Percentiles rank a stretch among this genome's conserved stretches.
phyloP scores from a whole-genome alignment of 2,888 invertebrate genomes.

The Octonoba sinensis region DNA sequence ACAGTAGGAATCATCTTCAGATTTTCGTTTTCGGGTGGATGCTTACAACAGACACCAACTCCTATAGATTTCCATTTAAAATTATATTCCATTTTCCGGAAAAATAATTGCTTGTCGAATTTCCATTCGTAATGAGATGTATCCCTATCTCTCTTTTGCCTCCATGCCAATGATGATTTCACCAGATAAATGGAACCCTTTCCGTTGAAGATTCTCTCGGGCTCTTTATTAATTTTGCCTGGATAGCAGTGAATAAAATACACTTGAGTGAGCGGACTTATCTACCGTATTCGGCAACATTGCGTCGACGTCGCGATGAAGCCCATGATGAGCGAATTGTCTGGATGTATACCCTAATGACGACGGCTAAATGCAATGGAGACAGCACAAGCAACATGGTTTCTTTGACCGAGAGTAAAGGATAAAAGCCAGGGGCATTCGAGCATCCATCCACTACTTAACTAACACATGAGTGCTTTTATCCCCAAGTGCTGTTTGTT shows the following conservation, averaged over 20 bases:
- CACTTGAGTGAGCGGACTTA: constrained; percentile 20
- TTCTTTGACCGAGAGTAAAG: constrained; percentile 42
- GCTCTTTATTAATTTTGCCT: constrained; percentile 39
- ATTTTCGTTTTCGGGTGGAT: too few species aligned
- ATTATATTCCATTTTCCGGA: too few species aligned
- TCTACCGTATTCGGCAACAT: constrained; percentile 26
- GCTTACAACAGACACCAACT: too few species aligned
- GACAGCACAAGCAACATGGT: constrained; percentile 44
- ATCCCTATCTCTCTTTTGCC: too few species aligned
- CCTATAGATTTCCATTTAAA: too few species aligned
- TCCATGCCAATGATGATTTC: too few species aligned
- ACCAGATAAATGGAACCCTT: not conserved
- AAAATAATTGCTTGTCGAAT: too few species aligned
- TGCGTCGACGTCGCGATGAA: constrained; percentile 31
- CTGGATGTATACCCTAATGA: constrained; percentile 44
- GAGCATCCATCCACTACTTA: constrained; percentile 51
- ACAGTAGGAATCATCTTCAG: too few species aligned
- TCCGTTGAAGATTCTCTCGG: not conserved
- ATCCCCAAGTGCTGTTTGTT: constrained; percentile 46
- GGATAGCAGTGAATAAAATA: constrained; percentile 19
- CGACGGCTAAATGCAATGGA: constrained; percentile 38
- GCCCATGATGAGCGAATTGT: constrained; percentile 27
- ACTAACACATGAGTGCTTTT: constrained; percentile 53
- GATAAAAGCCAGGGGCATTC: constrained; percentile 43
- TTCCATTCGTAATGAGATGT: too few species aligned